Evolutionary conservation across 2,113 vertebrate species (phyloP), one percentile per base, ranked within the genome.

Genomic region (Lutjanus erythropterus): DNA sequence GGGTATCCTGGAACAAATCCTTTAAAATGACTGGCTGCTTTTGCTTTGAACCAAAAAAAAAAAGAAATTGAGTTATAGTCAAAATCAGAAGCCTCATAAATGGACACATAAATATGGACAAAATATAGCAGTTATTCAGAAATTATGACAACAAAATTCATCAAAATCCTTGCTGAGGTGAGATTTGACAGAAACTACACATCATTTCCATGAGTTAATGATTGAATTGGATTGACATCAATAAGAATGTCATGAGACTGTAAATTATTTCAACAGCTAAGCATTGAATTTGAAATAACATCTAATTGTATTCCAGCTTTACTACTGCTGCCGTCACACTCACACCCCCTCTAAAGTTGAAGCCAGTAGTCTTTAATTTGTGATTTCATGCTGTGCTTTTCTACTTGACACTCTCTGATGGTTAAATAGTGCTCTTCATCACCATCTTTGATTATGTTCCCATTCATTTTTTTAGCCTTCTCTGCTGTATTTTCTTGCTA

Each of bases 11-110:
- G 53, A 81, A 77, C 62, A 74, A 79, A 80, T 79, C 56, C 39
- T 84, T 73, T 81, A 59, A 88, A 87, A 76, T 65, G 73, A 85
- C 6, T 44, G 46, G 31, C 37, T 25, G 37, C 47, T 78, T 80
- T 75, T 49, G 39, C 64, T 61, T 42, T 60, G 46, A 83, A 55
- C 15, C 44, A 56, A 60, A 33, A 33, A 27, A 49, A 56, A 60
- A 33, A 33, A 27, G 68, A 46, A 35, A 16, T 1, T 25, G 55
- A 76, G 9, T 83, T 77, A 52, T 41, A 15, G 75, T 67, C 14
- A 41, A 53, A 61, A 64, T 55, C 8, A 9, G 33, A 64, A 39
- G n/a, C 19, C 44, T 1, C 19, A 23, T 69, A 53, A 80, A 83
- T 31, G 19, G 25, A 31, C 5, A 31, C 64, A 71, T 75, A 37